These are phyloP conservation scores for Phengaris arion DNA, from an alignment of 2,888 invertebrate species.

Conservation along the genomic window DNA sequence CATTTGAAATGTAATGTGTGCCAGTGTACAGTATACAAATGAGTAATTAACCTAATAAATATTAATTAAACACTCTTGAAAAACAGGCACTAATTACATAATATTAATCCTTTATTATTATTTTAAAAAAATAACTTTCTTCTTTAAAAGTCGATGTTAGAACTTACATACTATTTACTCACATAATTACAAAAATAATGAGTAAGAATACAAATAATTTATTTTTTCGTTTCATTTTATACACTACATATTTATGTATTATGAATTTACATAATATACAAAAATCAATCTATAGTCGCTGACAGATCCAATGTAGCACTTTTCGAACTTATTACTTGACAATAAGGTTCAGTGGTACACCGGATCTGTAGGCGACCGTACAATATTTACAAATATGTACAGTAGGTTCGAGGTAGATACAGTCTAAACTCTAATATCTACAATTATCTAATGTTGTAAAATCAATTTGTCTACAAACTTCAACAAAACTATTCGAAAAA, in stretches of 20 bases:
- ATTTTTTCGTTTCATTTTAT: not conserved
- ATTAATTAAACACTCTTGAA: no score
- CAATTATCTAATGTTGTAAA: constrained; percentile 19
- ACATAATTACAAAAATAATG: not conserved
- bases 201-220: not conserved
- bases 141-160: not conserved
- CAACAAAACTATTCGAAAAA: not conserved
- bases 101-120: no score
- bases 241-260: constrained; percentile 14
- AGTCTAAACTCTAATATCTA: constrained; percentile 27
- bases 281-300: constrained; percentile 30
- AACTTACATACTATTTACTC: no score
- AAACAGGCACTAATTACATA: no score
- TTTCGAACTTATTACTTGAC: no score
- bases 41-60: no score
- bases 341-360: no score
- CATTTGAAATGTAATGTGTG: no score
- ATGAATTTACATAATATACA: constrained; percentile 24
- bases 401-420: constrained; percentile 36
- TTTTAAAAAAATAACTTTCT: no score
- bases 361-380: not conserved
- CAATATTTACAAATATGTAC: constrained; percentile 31
- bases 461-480: not conserved
- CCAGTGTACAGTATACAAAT: no score
- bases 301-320: no score